Percentiles rank a stretch among this genome's conserved stretches.
Evolutionary conservation across 37 sponge, comb jelly and placozoan species (phyloP).

Genomic region (Aphrocallistes beatrix): DNA sequence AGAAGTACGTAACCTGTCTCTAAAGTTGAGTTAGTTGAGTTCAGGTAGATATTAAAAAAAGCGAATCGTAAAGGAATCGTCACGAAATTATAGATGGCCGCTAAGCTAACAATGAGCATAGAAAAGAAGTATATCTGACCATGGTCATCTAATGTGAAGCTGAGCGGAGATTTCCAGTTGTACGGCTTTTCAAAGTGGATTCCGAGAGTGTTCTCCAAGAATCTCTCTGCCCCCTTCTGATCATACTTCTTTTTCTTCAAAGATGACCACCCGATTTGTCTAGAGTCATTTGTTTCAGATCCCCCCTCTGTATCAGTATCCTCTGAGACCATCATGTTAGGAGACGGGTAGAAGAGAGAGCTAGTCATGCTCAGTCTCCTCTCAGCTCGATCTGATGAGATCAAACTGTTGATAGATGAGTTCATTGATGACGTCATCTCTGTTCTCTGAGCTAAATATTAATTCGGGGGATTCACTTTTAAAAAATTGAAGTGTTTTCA

Average conservation of each 20-base stretch:
- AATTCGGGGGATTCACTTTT: too few species aligned
- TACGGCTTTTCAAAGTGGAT: neutral
- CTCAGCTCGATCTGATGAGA: too few species aligned
- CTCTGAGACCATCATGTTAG: neutral
- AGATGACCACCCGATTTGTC: too few species aligned
- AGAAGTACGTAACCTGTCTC: neutral
- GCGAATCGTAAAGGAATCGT: neutral
- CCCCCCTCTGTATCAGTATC: too few species aligned
- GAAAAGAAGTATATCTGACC: neutral
- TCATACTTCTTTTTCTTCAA: neutral
- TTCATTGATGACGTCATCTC: too few species aligned
- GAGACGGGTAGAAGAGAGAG: too few species aligned
- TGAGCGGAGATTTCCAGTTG: neutral
- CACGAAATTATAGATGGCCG: neutral
- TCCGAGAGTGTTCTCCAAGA: neutral
- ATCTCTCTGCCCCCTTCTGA: neutral
- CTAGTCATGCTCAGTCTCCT: too few species aligned
- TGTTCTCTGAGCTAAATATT: too few species aligned
- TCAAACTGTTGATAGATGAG: too few species aligned
- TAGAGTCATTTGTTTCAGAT: too few species aligned
- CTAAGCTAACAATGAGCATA: neutral
- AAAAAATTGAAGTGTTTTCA: too few species aligned
- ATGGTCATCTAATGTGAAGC: neutral
- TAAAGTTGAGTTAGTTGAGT: neutral
- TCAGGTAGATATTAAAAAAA: neutral